Conservation (phyloP, 2,797 vertebrate genomes). For the Gephyroberyx darwinii region DNA sequence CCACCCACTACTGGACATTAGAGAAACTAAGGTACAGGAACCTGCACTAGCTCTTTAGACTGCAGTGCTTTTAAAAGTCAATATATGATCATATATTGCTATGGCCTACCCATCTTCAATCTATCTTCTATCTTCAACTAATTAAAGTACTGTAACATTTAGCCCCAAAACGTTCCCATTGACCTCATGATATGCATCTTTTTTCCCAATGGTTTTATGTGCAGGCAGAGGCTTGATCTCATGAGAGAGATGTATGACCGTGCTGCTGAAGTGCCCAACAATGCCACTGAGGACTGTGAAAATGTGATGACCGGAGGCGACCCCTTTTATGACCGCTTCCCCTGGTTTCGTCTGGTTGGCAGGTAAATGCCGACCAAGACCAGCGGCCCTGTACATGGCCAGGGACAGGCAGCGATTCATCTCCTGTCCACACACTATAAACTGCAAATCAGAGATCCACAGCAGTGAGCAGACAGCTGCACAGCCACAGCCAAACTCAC, state of each 20-base stretch:
- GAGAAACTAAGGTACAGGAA: slow-evolving; percentile 91
- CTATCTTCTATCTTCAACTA: no score
- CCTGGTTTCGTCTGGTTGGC: slow-evolving; percentile 98
- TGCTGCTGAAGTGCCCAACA: slow-evolving; percentile 93
- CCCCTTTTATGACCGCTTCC: slow-evolving; percentile 98
- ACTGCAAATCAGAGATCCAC: slow-evolving; percentile 6
- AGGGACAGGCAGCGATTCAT: not conserved
- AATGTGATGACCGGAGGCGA: slow-evolving; percentile 93
- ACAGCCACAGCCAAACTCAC: slow-evolving; percentile 19
- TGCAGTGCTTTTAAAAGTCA: not conserved
- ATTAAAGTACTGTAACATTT: not conserved
- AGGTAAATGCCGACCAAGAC: slow-evolving; percentile 83
- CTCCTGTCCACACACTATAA: not conserved
- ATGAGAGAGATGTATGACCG: slow-evolving; percentile 99
- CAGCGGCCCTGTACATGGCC: not conserved
- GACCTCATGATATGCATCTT: not conserved
- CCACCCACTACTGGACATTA: slow-evolving; percentile 97
- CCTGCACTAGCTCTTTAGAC: no score
- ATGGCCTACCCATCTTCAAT: no score
- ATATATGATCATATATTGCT: no score
- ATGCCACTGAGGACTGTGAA: slow-evolving; percentile 88
- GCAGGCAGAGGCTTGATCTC: slow-evolving; percentile 93
- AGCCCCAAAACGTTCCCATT: not conserved
- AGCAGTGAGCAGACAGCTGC: slow-evolving; percentile 23
- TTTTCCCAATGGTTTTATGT: not conserved